These are phyloP conservation scores for Dinomys branickii DNA, from an alignment of 2,113 vertebrate species.

Conservation along the genomic window DNA sequence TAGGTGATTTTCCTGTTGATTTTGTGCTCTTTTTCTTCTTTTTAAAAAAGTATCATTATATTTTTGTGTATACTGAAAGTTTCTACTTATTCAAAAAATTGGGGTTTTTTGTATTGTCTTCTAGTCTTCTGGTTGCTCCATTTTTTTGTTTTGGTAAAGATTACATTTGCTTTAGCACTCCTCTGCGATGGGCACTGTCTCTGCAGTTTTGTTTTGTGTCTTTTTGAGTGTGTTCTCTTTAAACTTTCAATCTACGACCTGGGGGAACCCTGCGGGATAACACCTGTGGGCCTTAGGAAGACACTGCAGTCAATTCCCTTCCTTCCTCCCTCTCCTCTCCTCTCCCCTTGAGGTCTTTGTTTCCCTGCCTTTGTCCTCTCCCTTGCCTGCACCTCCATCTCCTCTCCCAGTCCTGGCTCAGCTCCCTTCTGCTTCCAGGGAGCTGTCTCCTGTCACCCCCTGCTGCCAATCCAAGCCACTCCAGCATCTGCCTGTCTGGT, in stretches of 20 bases:
- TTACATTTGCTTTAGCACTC: no score
- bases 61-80: no score
- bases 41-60: no score
- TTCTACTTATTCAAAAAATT: no score
- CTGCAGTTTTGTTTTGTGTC: no score
- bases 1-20: no score
- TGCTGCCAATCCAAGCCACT: background rate
- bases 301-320: background rate
- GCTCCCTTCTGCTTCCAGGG: background rate
- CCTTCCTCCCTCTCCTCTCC: background rate
- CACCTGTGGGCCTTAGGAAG: background rate
- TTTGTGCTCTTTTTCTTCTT: no score
- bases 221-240: background rate
- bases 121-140: no score
- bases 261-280: background rate
- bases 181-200: no score
- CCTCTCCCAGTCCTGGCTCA: background rate
- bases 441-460: background rate
- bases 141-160: no score
- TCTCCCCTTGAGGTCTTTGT: background rate
- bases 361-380: background rate
- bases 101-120: no score
- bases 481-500: no score
- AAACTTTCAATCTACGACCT: background rate
- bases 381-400: background rate